Evolutionary conservation across 2,797 vertebrate genomes (phyloP).

Genomic region (Characodon lateralis): DNA sequence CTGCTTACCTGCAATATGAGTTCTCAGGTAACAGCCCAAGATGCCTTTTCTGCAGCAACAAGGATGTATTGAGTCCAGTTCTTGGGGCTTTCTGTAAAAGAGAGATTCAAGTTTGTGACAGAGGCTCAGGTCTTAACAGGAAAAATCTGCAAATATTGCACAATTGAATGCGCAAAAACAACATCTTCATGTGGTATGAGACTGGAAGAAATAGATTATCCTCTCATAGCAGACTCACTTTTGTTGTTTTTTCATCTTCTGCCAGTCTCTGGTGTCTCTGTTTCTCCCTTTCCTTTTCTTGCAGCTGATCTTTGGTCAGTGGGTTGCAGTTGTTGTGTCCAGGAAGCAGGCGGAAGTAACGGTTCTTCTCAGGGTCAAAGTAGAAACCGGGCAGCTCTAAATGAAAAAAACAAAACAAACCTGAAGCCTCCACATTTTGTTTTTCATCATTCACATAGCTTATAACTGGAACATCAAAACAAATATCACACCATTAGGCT

Average conservation of each 20-base stretch:
- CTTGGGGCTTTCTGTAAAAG: slow-evolving; percentile 85
- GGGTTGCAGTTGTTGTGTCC: slow-evolving; percentile 98
- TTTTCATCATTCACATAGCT: background rate
- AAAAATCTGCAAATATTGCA: background rate
- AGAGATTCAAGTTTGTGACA: background rate
- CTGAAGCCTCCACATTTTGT: background rate
- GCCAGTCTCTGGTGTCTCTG: slow-evolving; percentile 84
- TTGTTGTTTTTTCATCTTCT: slow-evolving; percentile 85
- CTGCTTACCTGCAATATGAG: slow-evolving; percentile 89
- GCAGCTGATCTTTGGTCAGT: slow-evolving; percentile 89
- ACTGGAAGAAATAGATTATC: background rate
- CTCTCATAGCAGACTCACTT: slow-evolving; percentile 71
- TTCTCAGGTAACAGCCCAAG: slow-evolving; percentile 83
- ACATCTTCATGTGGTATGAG: background rate
- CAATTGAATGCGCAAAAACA: background rate
- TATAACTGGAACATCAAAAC: background rate
- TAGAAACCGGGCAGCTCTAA: slow-evolving; percentile 96
- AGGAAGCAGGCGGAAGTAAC: slow-evolving; percentile 94
- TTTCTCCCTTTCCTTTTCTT: slow-evolving; percentile 84
- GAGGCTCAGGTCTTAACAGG: background rate
- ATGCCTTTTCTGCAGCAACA: slow-evolving; percentile 88
- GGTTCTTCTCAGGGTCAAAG: slow-evolving; percentile 94
- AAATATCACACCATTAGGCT: background rate
- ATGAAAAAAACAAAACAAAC: background rate
- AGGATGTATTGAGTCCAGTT: slow-evolving; percentile 84